Evolutionary conservation across 2,797 vertebrate species (phyloP).

Genomic region (Poecilia gillii): DNA sequence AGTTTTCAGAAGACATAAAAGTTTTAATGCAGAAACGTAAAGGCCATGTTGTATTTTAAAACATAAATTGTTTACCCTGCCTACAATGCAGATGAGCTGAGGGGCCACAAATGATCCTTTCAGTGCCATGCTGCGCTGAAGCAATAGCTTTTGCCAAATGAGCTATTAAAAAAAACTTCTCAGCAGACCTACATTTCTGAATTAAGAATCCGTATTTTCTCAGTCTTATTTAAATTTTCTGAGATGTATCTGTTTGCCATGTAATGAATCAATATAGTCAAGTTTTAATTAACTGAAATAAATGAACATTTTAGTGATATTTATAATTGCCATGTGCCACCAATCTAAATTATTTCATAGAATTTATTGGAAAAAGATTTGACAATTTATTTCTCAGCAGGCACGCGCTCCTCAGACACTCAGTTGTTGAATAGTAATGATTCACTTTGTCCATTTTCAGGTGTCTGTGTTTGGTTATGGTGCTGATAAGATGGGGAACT

Average conservation of each 20-base stretch:
- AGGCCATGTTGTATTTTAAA: background rate
- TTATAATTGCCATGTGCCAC: background rate
- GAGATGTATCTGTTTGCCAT: background rate
- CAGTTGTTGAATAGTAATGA: background rate
- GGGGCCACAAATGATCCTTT: background rate
- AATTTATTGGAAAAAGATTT: background rate
- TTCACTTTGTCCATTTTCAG: slow-evolving; percentile 56
- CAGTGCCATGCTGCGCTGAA: background rate
- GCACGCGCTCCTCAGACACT: background rate
- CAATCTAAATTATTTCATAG: background rate
- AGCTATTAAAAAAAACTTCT: background rate
- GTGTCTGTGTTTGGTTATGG: slow-evolving; percentile 87
- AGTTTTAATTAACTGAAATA: background rate
- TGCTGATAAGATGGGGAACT: slow-evolving; percentile 82
- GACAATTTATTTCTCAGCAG: background rate
- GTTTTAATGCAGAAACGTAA: background rate
- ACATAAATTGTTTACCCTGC: background rate
- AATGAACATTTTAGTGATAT: background rate
- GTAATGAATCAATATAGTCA: background rate
- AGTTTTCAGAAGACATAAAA: background rate
- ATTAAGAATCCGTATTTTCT: too few relatives aligned
- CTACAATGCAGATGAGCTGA: background rate
- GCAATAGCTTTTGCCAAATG: background rate
- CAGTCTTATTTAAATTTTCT: too few relatives aligned
- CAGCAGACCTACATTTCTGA: background rate